Evolutionary conservation across 1,140 invertebrate species (phyloP), one percentile per base, ranked within the genome.

Genomic region (Achroia grisella): DNA sequence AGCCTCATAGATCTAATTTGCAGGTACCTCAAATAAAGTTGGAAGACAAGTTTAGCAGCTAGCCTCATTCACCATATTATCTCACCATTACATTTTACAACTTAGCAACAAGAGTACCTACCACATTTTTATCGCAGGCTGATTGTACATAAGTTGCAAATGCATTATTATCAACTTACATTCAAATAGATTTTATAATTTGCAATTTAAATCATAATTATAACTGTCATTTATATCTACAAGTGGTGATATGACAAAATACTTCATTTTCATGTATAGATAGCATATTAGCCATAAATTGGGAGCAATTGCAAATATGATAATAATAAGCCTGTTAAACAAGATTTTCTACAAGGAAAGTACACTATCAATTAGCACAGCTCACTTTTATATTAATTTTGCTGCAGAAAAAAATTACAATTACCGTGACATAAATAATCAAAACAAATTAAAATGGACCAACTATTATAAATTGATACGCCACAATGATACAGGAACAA

Each of bases 1-100:
- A 94, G 94, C 74, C 89, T 96, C 80, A 93, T 96, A 87, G 92
- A 93, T 87, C 91, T 96, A 76, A 96, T 97, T 88, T 92, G 92
- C 91, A 96, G 95, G 95, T 97, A 85, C 67, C 55, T 58, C 54
- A 66, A 65, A 67, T 52, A 70, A 48, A 62, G 65, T 56, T 58
- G 37, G 47, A 57, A 59, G 44, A 64, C 45, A 32, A 63, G 56
- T 68, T 72, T 59, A 65, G 67, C 53, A 53, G 80, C 78, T 84
- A 84, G 80, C 52, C 52, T 62, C 64, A 75, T 77, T 57, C 64
- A 77, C 69, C 33, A 83, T 69, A 72, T n/a, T n/a, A n/a, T 65
- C 51, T 59, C 76, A 73, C 68, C 64, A 62, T 69, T 56, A 39
- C 42, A 56, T 48, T 57, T 49, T 51, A 56, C 41, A 44, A 60